A percentile compares a stretch with the other conserved stretches of the same genome.
Evolutionary conservation across 2,113 vertebrate genomes (phyloP).

Genomic region (Melanostigma gelatinosum): DNA sequence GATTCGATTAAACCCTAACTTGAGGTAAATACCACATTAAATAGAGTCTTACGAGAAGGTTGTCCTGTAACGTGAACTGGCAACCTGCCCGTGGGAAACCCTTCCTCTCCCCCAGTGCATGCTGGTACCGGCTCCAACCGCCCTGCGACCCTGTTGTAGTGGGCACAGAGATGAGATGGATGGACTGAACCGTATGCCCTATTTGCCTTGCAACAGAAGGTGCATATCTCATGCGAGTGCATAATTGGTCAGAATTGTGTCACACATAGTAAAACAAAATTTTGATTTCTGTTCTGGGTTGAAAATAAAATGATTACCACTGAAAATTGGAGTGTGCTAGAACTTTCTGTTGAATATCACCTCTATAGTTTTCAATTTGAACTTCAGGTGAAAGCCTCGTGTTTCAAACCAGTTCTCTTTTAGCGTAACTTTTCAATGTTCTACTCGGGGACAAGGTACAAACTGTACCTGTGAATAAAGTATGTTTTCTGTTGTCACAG

Average conservation of each 20-base stretch:
- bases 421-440: slow-evolving; percentile 3
- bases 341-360: slow-evolving; percentile 31
- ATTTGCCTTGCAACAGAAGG: slow-evolving; percentile 38
- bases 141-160: slow-evolving; percentile 7
- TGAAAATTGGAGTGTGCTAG: not conserved
- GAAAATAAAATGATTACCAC: not conserved
- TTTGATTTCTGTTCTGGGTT: slow-evolving; percentile 4
- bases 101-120: slow-evolving; percentile 15
- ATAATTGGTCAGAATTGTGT: slow-evolving; percentile 12
- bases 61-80: slow-evolving; percentile 20
- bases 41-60: slow-evolving; percentile 2
- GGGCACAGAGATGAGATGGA: slow-evolving; percentile 27
- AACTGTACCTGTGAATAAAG: not conserved
- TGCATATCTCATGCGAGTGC: slow-evolving; percentile 19
- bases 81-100: slow-evolving; percentile 4
- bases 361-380: slow-evolving; percentile 14
- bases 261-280: slow-evolving; percentile 5
- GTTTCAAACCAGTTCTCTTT: slow-evolving; percentile 13
- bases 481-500: not conserved
- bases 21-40: not conserved
- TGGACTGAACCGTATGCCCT: slow-evolving; percentile 48
- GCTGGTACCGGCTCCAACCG: slow-evolving; percentile 16
- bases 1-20: not conserved
- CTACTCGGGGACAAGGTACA: not conserved
- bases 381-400: slow-evolving; percentile 27